Evolutionary conservation across 2,113 vertebrate species (phyloP).

Genomic region (Oophaga pumilio): DNA sequence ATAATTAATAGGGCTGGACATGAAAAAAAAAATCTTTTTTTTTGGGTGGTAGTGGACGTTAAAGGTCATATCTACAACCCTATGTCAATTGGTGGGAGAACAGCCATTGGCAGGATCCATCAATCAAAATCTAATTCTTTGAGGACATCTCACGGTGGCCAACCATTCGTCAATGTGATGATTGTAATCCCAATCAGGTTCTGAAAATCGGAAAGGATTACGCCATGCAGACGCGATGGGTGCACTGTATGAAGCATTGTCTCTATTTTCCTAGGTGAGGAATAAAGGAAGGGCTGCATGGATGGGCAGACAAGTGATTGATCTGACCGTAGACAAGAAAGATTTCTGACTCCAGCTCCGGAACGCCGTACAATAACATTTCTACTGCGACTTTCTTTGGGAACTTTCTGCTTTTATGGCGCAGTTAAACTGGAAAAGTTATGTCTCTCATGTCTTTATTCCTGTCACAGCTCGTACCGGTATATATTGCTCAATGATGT

Average conservation of each 20-base stretch:
- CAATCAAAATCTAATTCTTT: neutral
- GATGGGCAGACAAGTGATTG: too few species aligned
- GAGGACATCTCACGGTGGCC: neutral
- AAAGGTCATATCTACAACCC: neutral
- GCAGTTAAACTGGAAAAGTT: neutral
- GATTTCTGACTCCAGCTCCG: too few species aligned
- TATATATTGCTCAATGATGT: conserved; percentile 12
- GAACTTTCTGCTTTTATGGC: neutral
- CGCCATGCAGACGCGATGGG: neutral
- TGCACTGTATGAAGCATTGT: too few species aligned
- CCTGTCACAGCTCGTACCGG: neutral
- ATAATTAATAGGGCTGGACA: too few species aligned
- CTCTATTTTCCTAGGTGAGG: too few species aligned
- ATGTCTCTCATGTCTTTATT: neutral
- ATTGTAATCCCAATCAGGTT: neutral
- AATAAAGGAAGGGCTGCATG: too few species aligned
- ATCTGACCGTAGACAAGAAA: too few species aligned
- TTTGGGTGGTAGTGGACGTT: neutral
- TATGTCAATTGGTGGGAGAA: neutral
- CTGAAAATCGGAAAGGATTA: neutral
- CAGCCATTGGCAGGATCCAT: neutral
- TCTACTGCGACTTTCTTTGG: neutral
- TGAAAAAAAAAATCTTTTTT: too few species aligned
- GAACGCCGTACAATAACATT: neutral
- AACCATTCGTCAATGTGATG: neutral